phyloP scores from a whole-genome alignment of 2,797 vertebrate species.

The Eulemur mongoz region DNA sequence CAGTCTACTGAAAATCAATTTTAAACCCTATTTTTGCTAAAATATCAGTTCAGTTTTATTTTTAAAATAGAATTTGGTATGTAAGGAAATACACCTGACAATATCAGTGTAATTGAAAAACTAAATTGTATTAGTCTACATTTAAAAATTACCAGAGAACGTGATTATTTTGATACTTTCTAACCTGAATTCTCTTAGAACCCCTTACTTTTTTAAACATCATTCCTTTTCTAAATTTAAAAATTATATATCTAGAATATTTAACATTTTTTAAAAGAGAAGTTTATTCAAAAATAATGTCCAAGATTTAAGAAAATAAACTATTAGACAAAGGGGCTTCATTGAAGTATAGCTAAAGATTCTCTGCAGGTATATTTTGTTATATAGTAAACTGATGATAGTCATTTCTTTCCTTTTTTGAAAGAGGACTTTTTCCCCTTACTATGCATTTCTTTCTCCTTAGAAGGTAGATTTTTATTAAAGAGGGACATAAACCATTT shows the following conservation, averaged over 20 bases:
- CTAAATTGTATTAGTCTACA: neutral
- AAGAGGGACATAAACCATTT: neutral
- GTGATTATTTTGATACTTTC: neutral
- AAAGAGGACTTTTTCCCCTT: neutral
- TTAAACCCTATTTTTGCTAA: neutral
- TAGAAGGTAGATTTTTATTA: neutral
- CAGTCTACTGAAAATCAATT: conserved; percentile 46
- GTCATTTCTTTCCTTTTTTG: neutral
- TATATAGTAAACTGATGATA: neutral
- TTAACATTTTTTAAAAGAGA: neutral
- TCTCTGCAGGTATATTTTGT: neutral
- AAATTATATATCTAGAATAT: neutral
- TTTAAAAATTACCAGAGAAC: conserved; percentile 41
- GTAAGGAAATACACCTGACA: conserved; percentile 33
- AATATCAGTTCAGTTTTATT: conserved; percentile 30
- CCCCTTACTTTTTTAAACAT: neutral
- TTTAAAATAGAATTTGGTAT: conserved; percentile 23
- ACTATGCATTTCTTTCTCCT: neutral
- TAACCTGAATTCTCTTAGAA: neutral
- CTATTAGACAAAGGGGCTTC: neutral
- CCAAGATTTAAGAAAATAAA: neutral
- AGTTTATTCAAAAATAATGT: neutral
- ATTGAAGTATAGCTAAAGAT: neutral
- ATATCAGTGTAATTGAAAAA: conserved; percentile 35
- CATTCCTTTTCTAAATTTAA: neutral